Base-by-base conservation (phyloP, 2,797 vertebrate species). In the Microcaecilia unicolor region DNA sequence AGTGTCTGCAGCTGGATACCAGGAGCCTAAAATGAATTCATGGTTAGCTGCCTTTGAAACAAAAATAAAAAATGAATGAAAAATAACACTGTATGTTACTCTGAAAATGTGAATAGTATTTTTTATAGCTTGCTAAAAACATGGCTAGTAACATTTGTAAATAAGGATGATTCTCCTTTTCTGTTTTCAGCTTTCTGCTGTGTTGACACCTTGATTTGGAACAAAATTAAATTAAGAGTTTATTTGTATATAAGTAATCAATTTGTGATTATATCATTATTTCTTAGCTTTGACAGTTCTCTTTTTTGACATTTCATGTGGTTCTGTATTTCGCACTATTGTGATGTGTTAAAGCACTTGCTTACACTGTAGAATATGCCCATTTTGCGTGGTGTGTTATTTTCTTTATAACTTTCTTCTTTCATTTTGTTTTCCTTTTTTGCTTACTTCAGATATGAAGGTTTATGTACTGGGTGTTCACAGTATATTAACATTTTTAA, bases 81-180 rank as follows among this genome's bases (percentile, higher is more conserved):
- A 58, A 61, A 61, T 80, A 77, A 82, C 86, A 83, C 78, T 88
- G 81, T 88, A 84, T 80, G 83, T 86, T 81, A 85, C 76, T 78
- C 85, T 84, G 87, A 84, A 91, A 91, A 96, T 96, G 93, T 96
- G 91, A 97, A 98, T 90, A 93, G 83, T 98, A 98, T 98, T 98
- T n/a, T 97, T 97, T 97, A 88, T 97, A 97, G 88, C 85, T 86
- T 81, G 79, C 81, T 86, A 76, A 86, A 87, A 81, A 70, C 77
- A 84, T 66, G 76, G 70, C 76, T 70, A 67, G 78, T 78, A 74
- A 74, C 77, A 75, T 85, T 84, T 97, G 92, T 97, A 93, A 84
- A 97, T 94, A 93, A 77, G 79, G 79, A 74, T 72, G 73, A 71
- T 72, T 76, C 78, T 74, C 55, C 60, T 72, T 84, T 80, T 70